These are phyloP conservation scores for Tetragonula clypearis DNA, from an alignment of 1,140 invertebrate genomes.

Conservation along the genomic window DNA sequence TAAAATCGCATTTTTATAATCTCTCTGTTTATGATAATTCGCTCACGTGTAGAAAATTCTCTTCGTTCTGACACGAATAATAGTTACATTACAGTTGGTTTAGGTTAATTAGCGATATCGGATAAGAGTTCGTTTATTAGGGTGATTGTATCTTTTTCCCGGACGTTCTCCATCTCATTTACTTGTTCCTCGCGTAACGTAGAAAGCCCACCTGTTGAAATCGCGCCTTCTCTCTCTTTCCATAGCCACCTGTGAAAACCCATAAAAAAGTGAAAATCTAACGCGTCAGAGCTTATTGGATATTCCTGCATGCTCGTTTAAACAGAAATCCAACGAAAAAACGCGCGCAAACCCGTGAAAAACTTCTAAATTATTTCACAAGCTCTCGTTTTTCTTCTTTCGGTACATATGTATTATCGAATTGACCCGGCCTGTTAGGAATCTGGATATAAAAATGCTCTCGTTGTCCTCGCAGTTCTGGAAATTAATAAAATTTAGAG, in stretches of 20 bases:
- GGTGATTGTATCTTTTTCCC: not conserved
- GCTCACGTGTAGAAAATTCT: too few relatives aligned
- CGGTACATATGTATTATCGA: too few relatives aligned
- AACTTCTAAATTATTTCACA: not conserved
- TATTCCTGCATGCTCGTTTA: conserved; percentile 14
- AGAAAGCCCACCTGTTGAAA: conserved; percentile 54
- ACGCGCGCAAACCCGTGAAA: not conserved
- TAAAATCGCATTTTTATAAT: too few relatives aligned
- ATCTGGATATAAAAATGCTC: too few relatives aligned
- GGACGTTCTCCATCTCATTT: conserved; percentile 36
- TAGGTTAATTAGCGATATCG: not conserved
- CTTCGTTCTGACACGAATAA: too few relatives aligned
- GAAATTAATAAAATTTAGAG: not conserved
- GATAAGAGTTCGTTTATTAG: not conserved
- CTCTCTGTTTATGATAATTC: too few relatives aligned
- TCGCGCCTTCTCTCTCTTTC: conserved; percentile 27
- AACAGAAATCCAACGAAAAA: conserved; percentile 1
- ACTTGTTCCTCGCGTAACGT: conserved; percentile 20
- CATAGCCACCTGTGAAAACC: conserved; percentile 5
- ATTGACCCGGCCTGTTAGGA: too few relatives aligned
- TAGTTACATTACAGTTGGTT: not conserved
- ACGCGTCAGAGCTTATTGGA: not conserved
- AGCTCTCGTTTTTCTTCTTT: not conserved
- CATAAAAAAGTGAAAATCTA: conserved; percentile 42
- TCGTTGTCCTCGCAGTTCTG: not conserved